Evolutionary conservation across 1,140 invertebrate species (phyloP).

Genomic region (Diploscapter pachys): DNA sequence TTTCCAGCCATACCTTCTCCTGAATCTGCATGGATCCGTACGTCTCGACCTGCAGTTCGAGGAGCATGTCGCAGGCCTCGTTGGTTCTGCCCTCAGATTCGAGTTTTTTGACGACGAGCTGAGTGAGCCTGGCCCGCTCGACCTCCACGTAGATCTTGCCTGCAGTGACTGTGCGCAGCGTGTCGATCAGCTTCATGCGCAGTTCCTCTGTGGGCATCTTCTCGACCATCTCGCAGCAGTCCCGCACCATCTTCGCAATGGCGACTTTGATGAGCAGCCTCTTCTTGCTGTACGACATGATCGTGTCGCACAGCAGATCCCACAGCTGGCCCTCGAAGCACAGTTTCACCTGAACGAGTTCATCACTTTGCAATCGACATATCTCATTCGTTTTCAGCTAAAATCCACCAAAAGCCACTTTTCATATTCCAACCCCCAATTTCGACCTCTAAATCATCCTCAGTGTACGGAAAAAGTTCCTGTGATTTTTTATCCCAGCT

Average conservation of each 20-base stretch:
- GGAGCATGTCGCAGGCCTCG: slow-evolving; percentile 85
- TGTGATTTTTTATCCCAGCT: no score
- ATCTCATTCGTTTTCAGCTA: no score
- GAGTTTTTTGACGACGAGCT: slow-evolving; percentile 85
- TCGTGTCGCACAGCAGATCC: slow-evolving; percentile 87
- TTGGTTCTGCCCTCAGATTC: slow-evolving; percentile 85
- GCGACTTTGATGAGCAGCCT: slow-evolving; percentile 90
- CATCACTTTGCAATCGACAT: no score
- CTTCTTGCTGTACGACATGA: slow-evolving; percentile 83
- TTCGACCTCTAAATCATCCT: not conserved
- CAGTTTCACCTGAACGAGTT: slow-evolving; percentile 68
- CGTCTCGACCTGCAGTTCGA: slow-evolving; percentile 93
- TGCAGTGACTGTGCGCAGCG: slow-evolving; percentile 87
- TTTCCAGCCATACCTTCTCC: slow-evolving; percentile 72
- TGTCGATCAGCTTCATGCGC: slow-evolving; percentile 91
- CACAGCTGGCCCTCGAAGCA: slow-evolving; percentile 90
- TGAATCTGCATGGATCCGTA: slow-evolving; percentile 97
- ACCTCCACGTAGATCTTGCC: slow-evolving; percentile 99
- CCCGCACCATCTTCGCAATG: slow-evolving; percentile 96
- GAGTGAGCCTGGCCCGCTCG: slow-evolving; percentile 88
- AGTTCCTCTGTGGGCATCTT: slow-evolving; percentile 83
- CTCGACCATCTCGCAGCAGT: slow-evolving; percentile 90
- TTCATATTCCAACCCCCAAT: not conserved
- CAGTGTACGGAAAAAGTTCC: not conserved
- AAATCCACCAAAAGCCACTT: not conserved